These are phyloP conservation scores for Echinarachnius parma DNA, from an alignment of 53 echinoderm and acorn worm species.

Conservation along the genomic window DNA sequence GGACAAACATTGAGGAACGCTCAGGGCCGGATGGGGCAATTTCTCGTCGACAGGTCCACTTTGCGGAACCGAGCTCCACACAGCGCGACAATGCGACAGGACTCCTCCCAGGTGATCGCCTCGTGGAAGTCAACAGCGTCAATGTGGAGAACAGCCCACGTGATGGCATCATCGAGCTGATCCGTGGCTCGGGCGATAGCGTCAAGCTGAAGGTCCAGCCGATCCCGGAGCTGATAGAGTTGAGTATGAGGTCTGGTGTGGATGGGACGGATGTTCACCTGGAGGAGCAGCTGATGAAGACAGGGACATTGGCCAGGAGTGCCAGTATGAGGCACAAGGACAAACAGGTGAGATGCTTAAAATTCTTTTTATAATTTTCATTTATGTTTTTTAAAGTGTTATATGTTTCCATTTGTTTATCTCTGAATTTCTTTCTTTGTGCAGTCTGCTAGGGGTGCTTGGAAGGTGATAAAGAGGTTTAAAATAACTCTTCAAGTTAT, in stretches of 20 bases:
- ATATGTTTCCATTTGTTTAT: not conserved
- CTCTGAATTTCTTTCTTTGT: not conserved
- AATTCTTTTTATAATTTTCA: not conserved
- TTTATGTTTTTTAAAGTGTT: not conserved
- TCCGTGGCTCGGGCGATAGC: slow-evolving; percentile 77
- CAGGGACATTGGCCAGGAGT: slow-evolving; percentile 77
- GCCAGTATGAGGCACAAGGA: slow-evolving; percentile 76
- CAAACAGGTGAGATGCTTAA: slow-evolving; percentile 59
- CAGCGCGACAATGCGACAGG: slow-evolving; percentile 87
- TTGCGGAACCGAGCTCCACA: slow-evolving; percentile 89
- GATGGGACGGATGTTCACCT: slow-evolving; percentile 79
- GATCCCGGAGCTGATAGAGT: slow-evolving; percentile 89
- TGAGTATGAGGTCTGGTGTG: slow-evolving; percentile 82
- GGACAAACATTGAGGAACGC: slow-evolving; percentile 81
- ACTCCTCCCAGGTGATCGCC: slow-evolving; percentile 85
- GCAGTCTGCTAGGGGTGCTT: no score
- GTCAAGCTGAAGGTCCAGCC: slow-evolving; percentile 93
- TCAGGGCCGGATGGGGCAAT: slow-evolving; percentile 59
- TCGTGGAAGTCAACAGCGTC: slow-evolving; percentile 86
- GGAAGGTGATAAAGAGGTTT: no score
- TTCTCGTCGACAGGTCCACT: slow-evolving; percentile 73
- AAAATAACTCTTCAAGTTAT: no score
- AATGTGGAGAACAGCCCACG: slow-evolving; percentile 80
- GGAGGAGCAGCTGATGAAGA: slow-evolving; percentile 86
- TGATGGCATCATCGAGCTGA: slow-evolving; percentile 82